These are phyloP conservation scores for Solea senegalensis DNA, from an alignment of 2,113 vertebrate species.

Conservation along the genomic window DNA sequence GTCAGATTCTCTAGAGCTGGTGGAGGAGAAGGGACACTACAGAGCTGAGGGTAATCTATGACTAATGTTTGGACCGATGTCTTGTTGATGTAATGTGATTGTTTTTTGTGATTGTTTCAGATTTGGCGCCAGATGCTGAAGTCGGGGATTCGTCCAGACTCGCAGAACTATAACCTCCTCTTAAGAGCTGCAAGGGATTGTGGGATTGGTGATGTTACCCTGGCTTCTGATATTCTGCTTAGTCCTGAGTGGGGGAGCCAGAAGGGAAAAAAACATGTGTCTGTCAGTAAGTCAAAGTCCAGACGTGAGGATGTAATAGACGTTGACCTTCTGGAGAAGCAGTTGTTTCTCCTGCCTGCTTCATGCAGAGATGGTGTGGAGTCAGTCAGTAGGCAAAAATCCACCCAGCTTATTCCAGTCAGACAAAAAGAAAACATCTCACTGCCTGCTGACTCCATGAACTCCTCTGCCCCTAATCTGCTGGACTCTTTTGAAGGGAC, in stretches of 20 bases:
- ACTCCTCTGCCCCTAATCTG: conserved; percentile 80
- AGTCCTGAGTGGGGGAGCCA: neutral
- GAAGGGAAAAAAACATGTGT: neutral
- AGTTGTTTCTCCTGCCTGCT: conserved; percentile 75
- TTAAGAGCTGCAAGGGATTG: conserved; percentile 89
- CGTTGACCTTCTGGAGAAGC: conserved; percentile 83
- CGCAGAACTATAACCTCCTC: conserved; percentile 88
- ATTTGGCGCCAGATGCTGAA: conserved; percentile 92
- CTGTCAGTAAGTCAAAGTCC: conserved; percentile 11
- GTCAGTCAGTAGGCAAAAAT: conserved; percentile 1
- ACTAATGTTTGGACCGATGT: neutral
- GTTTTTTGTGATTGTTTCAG: conserved; percentile 74
- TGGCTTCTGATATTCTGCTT: conserved; percentile 84
- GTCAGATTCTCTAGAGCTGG: too few species aligned
- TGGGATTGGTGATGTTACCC: conserved; percentile 79
- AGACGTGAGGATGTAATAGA: conserved; percentile 9
- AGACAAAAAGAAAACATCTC: conserved; percentile 4
- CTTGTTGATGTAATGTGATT: neutral
- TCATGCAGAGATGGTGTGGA: neutral
- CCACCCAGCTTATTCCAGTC: conserved; percentile 30
- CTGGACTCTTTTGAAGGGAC: conserved; percentile 75
- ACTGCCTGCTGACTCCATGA: neutral
- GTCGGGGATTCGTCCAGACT: conserved; percentile 83
- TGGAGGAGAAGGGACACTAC: too few species aligned
- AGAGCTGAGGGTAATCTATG: too few species aligned